Evolutionary conservation across 2,797 vertebrate species (phyloP).

Genomic region (Paedocypris micromegethes): DNA sequence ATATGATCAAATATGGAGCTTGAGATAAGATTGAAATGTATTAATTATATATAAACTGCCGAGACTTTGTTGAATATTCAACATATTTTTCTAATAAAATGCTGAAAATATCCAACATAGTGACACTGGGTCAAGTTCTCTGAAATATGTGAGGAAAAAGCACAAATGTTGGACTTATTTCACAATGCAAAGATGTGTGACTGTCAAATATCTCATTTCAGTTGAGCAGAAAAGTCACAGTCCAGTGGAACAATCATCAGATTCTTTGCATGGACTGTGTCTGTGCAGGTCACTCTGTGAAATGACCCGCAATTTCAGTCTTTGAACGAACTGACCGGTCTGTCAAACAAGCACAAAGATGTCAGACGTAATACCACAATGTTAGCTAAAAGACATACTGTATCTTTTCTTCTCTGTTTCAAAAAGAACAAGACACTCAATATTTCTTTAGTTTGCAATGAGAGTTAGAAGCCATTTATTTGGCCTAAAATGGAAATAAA

Average conservation of each 20-base stretch:
- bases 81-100: constrained; percentile 23
- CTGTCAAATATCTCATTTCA: constrained; percentile 18
- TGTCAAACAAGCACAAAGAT: constrained; percentile 35
- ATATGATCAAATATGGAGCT: constrained; percentile 39
- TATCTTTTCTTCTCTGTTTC: constrained; percentile 16
- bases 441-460: constrained; percentile 23
- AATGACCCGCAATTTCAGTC: constrained; percentile 39
- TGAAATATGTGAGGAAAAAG: constrained; percentile 15
- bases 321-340: constrained; percentile 40
- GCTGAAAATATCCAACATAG: constrained; percentile 24
- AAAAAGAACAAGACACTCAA: constrained; percentile 25
- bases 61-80: constrained; percentile 38
- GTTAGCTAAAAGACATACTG: constrained; percentile 21
- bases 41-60: constrained; percentile 46
- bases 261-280: constrained; percentile 22
- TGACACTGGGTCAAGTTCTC: constrained; percentile 19
- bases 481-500: constrained; percentile 24
- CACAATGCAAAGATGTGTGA: neutral
- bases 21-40: constrained; percentile 32
- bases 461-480: constrained; percentile 28
- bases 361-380: constrained; percentile 26
- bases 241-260: constrained; percentile 34
- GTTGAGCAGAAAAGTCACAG: constrained; percentile 11
- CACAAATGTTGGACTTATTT: constrained; percentile 12
- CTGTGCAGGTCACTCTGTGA: constrained; percentile 35